Base-by-base conservation (phyloP, 1,140 invertebrate species). In the Sinella curviseta region DNA sequence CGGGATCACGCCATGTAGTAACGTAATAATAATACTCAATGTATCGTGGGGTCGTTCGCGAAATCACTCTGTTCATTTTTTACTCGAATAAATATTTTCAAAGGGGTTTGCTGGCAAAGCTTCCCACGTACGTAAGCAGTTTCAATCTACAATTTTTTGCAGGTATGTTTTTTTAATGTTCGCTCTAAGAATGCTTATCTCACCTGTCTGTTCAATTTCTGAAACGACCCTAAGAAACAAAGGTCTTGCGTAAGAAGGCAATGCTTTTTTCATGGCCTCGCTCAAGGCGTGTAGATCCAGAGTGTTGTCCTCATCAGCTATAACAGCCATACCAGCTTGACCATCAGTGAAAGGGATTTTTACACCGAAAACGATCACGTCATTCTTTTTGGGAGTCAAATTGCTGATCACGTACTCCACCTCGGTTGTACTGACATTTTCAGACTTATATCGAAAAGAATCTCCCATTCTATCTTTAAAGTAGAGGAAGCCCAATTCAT, bases 401-500 rank as follows among this genome's bases (percentile, higher is more conserved):
- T 94, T 94, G 80, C 95, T 97, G 0, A 99, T 90, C 76, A 96
- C 91, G 1, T 92, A 94, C 88, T 99, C 98, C 1, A 99, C 0
- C 74, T 75, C 74, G 1, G 34, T 75, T 39, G 74, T 75, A 26
- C 33, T 39, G 1, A 75, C 74, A 30, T 74, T 81, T 78, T 83
- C 80, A 65, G 80, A 77, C 76, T 82, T 77, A 86, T 86, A 91
- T 89, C 95, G 91, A 89, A 97, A 99, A 0, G 97, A 99, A 86
- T 99, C 98, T 0, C 97, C 98, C 0, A 96, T 98, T 85, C 98
- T 90, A 86, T 99, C 97, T 84, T 93, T 94, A 88, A 99, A 99
- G 87, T 92, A 99, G 35, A 99, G 88, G 88, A 97, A 97, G 14
- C 97, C 97, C 20, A 94, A 90, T 83, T 97, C 93, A 86, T 99